Evolutionary conservation across 2,888 invertebrate genomes (phyloP).

Genomic region (Blastobasis adustella): DNA sequence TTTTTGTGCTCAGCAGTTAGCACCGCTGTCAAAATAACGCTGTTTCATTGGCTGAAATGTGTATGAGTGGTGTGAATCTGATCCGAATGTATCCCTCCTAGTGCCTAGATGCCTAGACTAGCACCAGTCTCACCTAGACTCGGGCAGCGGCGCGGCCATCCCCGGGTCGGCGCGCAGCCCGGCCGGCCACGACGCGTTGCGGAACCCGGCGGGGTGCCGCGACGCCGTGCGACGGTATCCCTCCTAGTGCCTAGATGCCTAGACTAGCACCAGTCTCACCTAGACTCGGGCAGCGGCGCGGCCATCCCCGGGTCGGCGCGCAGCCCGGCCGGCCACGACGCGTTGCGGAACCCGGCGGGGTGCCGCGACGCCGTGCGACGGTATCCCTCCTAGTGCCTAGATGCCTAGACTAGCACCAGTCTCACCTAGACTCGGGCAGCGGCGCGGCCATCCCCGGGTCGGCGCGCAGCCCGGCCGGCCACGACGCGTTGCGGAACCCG

Average conservation of each 20-base stretch:
- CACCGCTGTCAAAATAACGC: too few species aligned
- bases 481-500: slow-evolving; percentile 80
- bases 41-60: too few species aligned
- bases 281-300: slow-evolving; percentile 50
- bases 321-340: slow-evolving; percentile 17
- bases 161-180: slow-evolving; percentile 70
- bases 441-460: slow-evolving; percentile 69
- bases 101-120: too few species aligned
- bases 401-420: background rate
- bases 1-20: too few species aligned
- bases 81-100: too few species aligned
- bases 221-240: slow-evolving; percentile 24
- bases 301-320: slow-evolving; percentile 26
- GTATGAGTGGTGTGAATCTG: too few species aligned
- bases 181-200: slow-evolving; percentile 88
- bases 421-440: slow-evolving; percentile 65
- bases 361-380: slow-evolving; percentile 25
- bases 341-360: slow-evolving; percentile 48
- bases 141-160: slow-evolving; percentile 64
- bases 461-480: slow-evolving; percentile 79
- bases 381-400: slow-evolving; percentile 22
- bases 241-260: too few species aligned
- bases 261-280: slow-evolving; percentile 12
- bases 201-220: slow-evolving; percentile 33
- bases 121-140: slow-evolving; percentile 46